phyloP scores from a whole-genome alignment of 2,888 invertebrate genomes.

The Lasioglossum marginatum region DNA sequence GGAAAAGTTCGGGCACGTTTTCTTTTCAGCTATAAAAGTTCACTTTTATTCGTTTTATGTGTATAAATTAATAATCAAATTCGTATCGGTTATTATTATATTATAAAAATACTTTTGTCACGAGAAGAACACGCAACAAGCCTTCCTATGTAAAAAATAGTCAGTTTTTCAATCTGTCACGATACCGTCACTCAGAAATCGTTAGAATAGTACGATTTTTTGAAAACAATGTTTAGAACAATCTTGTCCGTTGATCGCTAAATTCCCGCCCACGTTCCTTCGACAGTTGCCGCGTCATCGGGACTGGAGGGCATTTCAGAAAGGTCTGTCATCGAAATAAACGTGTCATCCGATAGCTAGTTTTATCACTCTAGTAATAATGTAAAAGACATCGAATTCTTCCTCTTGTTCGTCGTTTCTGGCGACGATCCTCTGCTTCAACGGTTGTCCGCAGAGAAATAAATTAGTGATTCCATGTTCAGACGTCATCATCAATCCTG shows the following conservation, averaged over 20 bases:
- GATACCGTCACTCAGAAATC: too few relatives aligned
- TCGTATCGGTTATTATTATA: too few relatives aligned
- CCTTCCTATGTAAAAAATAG: too few relatives aligned
- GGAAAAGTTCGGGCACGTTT: too few relatives aligned
- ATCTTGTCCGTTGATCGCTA: slow-evolving; percentile 3
- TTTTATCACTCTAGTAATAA: slow-evolving; percentile 8
- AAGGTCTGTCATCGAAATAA: slow-evolving; percentile 25
- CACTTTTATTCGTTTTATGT: too few relatives aligned
- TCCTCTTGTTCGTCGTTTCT: not conserved
- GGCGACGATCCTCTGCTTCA: not conserved
- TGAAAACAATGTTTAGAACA: slow-evolving; percentile 1
- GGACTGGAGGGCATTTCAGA: not conserved
- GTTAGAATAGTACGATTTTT: not conserved
- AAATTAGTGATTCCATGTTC: not conserved
- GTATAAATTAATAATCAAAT: too few relatives aligned
- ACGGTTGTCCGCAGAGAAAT: not conserved
- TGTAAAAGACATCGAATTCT: not conserved
- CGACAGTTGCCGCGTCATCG: slow-evolving; percentile 20
- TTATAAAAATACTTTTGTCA: too few relatives aligned
- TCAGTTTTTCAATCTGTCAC: too few relatives aligned
- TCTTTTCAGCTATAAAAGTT: too few relatives aligned
- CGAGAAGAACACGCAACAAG: too few relatives aligned
- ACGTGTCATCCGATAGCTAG: slow-evolving; percentile 25
- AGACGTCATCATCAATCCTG: not conserved
- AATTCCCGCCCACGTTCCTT: slow-evolving; percentile 19